Evolutionary conservation across 2,113 vertebrate species (phyloP), one percentile per base, ranked within the genome.

Genomic region (Diadophis punctatus): DNA sequence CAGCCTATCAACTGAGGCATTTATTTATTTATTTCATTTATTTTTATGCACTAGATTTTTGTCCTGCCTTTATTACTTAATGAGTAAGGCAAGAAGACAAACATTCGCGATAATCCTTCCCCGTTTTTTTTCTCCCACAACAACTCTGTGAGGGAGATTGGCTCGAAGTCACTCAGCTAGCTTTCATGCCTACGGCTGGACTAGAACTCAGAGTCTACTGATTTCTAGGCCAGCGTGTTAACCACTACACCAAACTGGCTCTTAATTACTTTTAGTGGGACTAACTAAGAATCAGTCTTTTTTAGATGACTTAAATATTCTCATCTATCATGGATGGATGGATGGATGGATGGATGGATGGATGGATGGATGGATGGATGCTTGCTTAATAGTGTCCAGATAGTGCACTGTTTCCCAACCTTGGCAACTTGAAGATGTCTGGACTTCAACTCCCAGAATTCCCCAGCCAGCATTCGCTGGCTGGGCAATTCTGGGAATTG

Each of bases 281-380:
- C 60, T n/a, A 7, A 53, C 39, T 60, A 20, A 51, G 22, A 20
- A 39, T 51, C 58, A 52, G 9, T 14, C 34, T 3, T 2, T 80
- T 80, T 39, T 39, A 39, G 68, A 39, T 80, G n/a, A 39, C 34
- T 39, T 80, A 80, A 39, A 80, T 80, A 80, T 80, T 80, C 34
- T 39, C 7, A 9, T 18, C 34, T 1, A 34, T 39, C 2, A n/a
- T 6, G 30, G 11, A n/a, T n/a, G 2, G 30, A 51, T 23, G 11
- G 56, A 58, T n/a, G 7, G 30, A 16, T n/a, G 1, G 2, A 34
- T 34, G 0, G 14, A 39, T n/a, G 0, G 30, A 34, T 16, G 5
- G n/a, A 39, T 14, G 1, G 51, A 51, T 12, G 0, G 30, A 34
- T 30, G 3, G 27, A n/a, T 30, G 4, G 12, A 23, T 23, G n/a